Evolutionary conservation across 2,113 vertebrate species (phyloP).

Genomic region (Sorex fumeus): DNA sequence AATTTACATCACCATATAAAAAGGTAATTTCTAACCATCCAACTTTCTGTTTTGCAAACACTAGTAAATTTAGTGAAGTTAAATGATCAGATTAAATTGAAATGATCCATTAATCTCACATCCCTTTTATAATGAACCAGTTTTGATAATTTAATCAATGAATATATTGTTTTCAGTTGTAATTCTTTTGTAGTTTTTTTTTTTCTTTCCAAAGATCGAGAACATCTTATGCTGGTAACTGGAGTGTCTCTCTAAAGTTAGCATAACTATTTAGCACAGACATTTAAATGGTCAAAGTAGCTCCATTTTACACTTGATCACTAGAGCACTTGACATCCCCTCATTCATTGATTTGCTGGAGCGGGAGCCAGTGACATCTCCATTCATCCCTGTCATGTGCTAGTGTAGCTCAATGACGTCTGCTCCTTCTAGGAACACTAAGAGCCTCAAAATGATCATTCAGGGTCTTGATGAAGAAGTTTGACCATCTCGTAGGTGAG

Average conservation of each 20-base stretch:
- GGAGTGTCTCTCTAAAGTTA: background rate
- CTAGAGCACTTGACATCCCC: no score
- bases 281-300: background rate
- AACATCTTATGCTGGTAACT: background rate
- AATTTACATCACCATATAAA: slow-evolving; percentile 41
- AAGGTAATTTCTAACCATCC: slow-evolving; percentile 67
- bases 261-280: background rate
- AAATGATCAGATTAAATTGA: slow-evolving; percentile 71
- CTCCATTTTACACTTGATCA: no score
- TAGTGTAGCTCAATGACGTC: no score
- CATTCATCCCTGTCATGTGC: no score
- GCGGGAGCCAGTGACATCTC: no score
- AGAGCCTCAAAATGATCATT: no score
- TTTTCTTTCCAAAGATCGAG: background rate
- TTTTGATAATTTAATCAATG: slow-evolving; percentile 67
- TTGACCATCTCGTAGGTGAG: no score
- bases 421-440: no score
- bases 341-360: no score
- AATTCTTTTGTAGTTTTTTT: background rate
- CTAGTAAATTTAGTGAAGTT: slow-evolving; percentile 66
- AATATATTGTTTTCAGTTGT: slow-evolving; percentile 41
- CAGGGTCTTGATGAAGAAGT: no score
- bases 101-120: slow-evolving; percentile 71
- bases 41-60: background rate
- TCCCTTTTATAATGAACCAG: slow-evolving; percentile 68